phyloP scores from a whole-genome alignment of 2,797 vertebrate genomes.

The Malurus splendens region DNA sequence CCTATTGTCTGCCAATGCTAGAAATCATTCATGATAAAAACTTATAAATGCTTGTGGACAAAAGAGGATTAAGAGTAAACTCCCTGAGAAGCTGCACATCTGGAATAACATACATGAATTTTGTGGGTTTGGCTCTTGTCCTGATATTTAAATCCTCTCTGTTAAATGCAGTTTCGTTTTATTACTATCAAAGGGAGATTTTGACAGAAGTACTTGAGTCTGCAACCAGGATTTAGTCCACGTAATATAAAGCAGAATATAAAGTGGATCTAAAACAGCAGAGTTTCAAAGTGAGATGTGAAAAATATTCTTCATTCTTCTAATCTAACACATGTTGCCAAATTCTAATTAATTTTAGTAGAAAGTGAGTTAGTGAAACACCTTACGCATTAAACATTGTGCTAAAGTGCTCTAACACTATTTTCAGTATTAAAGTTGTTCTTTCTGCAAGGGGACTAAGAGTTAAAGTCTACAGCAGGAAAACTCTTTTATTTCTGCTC shows the following conservation, averaged over 20 bases:
- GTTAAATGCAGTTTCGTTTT: neutral
- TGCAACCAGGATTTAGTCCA: neutral
- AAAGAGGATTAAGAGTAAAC: neutral
- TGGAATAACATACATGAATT: neutral
- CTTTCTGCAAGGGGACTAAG: neutral
- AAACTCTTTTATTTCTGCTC: neutral
- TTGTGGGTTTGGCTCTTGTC: neutral
- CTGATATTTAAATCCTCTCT: neutral
- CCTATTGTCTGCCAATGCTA: neutral
- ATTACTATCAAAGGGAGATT: neutral
- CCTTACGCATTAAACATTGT: neutral
- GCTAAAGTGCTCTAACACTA: neutral
- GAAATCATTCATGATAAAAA: neutral
- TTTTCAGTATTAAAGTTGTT: neutral
- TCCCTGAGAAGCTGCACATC: neutral
- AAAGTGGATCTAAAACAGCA: neutral
- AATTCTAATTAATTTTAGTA: neutral
- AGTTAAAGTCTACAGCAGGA: neutral
- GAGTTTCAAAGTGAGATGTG: neutral
- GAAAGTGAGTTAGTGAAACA: neutral
- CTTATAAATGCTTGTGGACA: neutral
- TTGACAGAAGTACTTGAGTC: neutral
- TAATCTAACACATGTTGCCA: neutral
- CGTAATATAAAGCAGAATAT: neutral
- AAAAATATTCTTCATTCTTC: neutral